phyloP scores from a whole-genome alignment of 1,140 invertebrate species.

The Cherax destructor region DNA sequence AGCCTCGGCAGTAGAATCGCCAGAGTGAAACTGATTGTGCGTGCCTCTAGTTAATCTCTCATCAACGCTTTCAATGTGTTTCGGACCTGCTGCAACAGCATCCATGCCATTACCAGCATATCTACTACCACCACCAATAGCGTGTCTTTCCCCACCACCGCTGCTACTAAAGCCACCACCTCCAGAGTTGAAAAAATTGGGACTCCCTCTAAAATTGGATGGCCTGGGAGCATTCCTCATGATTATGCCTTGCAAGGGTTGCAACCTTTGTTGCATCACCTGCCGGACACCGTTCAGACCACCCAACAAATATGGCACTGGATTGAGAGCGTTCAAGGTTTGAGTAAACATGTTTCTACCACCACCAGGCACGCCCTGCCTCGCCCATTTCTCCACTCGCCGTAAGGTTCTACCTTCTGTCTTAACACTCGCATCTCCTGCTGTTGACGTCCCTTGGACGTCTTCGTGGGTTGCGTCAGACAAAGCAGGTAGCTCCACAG shows the following conservation, averaged over 20 bases:
- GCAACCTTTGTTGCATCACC: slow-evolving; percentile 41
- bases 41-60: neutral
- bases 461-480: neutral
- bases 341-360: slow-evolving; percentile 20
- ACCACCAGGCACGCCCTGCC: slow-evolving; percentile 15
- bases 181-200: neutral
- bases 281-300: slow-evolving; percentile 41
- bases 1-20: neutral
- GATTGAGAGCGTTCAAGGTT: slow-evolving; percentile 53
- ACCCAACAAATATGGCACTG: slow-evolving; percentile 39
- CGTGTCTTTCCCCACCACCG: neutral
- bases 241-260: slow-evolving; percentile 35
- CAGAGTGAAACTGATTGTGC: neutral
- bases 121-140: slow-evolving; percentile 3
- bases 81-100: neutral
- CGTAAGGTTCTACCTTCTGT: too few species aligned
- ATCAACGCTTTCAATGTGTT: slow-evolving; percentile 6
- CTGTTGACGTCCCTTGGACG: neutral
- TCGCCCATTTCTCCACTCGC: neutral
- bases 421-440: neutral
- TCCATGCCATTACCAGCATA: slow-evolving; percentile 11
- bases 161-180: slow-evolving; percentile 10
- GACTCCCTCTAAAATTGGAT: neutral
- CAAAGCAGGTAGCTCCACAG: slow-evolving; percentile 34
- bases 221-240: slow-evolving; percentile 10